phyloP scores from a whole-genome alignment of 2,888 invertebrate species.

The Lampropteryx suffumata region DNA sequence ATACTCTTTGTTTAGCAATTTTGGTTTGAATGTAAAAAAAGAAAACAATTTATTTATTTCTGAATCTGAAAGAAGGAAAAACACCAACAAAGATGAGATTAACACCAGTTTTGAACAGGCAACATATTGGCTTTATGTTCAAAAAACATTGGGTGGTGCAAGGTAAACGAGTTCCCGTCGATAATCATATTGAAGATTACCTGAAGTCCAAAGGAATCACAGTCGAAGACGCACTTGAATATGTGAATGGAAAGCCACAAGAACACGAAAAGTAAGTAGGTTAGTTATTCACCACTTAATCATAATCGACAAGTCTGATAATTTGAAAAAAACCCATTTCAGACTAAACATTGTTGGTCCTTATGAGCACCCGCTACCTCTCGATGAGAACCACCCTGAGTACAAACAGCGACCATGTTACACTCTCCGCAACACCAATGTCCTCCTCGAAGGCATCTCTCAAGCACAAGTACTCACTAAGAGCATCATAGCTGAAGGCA shows the following conservation, averaged over 20 bases:
- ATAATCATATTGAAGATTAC: constrained; percentile 79
- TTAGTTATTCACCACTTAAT: too few relatives aligned
- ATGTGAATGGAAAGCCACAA: constrained; percentile 70
- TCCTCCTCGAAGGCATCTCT: constrained; percentile 86
- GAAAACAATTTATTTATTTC: too few relatives aligned
- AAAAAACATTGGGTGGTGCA: constrained; percentile 88
- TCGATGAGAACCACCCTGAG: constrained; percentile 84
- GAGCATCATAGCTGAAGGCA: constrained; percentile 84
- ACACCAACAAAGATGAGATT: constrained; percentile 83
- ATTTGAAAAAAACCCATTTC: constrained; percentile 9
- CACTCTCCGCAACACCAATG: constrained; percentile 83
- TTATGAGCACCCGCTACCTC: constrained; percentile 59
- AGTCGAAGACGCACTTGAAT: constrained; percentile 84
- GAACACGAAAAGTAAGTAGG: constrained; percentile 51
- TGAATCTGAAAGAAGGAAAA: background rate
- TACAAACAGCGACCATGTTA: constrained; percentile 85
- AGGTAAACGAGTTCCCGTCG: constrained; percentile 82
- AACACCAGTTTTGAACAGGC: constrained; percentile 83
- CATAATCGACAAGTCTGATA: too few relatives aligned
- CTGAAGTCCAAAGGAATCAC: constrained; percentile 83
- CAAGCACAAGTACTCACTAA: constrained; percentile 94
- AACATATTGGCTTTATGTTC: constrained; percentile 89
- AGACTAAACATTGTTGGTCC: constrained; percentile 72
- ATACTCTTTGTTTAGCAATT: too few relatives aligned
- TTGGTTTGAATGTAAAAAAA: too few relatives aligned